A percentile compares a stretch with the other conserved stretches of the same genome.
phyloP scores from a whole-genome alignment of 2,113 vertebrate genomes.

The Aspiorhynchus laticeps region DNA sequence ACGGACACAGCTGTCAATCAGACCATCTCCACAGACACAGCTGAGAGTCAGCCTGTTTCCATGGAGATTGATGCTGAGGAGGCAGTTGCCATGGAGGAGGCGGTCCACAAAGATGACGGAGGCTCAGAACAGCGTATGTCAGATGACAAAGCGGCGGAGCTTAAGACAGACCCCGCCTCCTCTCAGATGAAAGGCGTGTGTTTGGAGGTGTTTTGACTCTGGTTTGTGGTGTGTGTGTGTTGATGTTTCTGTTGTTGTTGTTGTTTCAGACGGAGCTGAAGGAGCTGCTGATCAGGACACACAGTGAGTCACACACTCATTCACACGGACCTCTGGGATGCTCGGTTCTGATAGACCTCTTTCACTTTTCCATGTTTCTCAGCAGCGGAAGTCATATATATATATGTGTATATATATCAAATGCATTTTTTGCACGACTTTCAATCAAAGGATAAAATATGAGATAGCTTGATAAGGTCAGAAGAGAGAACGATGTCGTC shows the following conservation, averaged over 20 bases:
- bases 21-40: no score
- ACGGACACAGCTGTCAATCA: no score
- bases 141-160: not conserved
- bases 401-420: no score
- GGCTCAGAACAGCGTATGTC: not conserved
- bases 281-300: not conserved
- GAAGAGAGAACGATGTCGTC: no score
- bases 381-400: no score
- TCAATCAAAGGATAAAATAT: no score
- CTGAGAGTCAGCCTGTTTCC: no score
- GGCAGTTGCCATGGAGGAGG: not conserved
- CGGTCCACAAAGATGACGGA: not conserved
- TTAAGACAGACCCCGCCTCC: not conserved
- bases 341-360: no score
- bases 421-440: no score
- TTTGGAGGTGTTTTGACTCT: not conserved
- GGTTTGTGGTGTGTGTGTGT: not conserved
- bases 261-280: slow-evolving; percentile 23
- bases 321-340: no score
- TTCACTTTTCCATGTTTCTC: no score
- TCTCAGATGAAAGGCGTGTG: slow-evolving; percentile 2
- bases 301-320: slow-evolving; percentile 22
- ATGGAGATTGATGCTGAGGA: not conserved
- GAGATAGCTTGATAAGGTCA: no score
- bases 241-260: not conserved